phyloP scores from a whole-genome alignment of 2,888 invertebrate species.

The Lacanobia oleracea region DNA sequence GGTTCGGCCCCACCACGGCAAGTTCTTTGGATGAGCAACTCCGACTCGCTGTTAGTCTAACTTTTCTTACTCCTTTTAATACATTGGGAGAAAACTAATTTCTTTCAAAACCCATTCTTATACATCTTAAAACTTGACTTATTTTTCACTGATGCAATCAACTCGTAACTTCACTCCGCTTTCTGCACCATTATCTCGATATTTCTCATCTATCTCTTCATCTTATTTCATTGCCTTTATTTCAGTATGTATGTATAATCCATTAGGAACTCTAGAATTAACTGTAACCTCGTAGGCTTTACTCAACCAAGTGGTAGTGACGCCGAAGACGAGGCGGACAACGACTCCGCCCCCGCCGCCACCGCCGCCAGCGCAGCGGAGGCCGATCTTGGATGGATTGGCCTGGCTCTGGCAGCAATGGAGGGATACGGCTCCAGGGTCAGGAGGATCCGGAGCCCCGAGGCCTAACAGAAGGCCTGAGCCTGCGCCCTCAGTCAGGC shows the following conservation, averaged over 20 bases:
- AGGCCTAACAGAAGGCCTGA: constrained; percentile 77
- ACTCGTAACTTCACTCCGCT: constrained; percentile 66
- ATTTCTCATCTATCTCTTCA: constrained; percentile 61
- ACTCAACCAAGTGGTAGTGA: constrained; percentile 91
- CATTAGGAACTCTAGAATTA: constrained; percentile 73
- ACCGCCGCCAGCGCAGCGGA: constrained; percentile 85
- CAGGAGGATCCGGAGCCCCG: constrained; percentile 70
- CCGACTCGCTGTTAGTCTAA: constrained; percentile 89
- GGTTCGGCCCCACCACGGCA: constrained; percentile 93
- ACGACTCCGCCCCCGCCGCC: constrained; percentile 81
- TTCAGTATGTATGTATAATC: constrained; percentile 67
- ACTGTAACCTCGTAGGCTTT: constrained; percentile 89
- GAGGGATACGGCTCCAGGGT: constrained; percentile 88
- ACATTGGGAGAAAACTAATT: constrained; percentile 42
- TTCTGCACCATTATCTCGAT: constrained; percentile 64
- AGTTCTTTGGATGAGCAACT: constrained; percentile 91
- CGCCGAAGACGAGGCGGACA: constrained; percentile 86
- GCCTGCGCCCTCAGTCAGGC: constrained; percentile 74
- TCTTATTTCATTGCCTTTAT: constrained; percentile 61
- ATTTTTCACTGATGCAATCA: constrained; percentile 61
- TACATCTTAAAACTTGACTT: constrained; percentile 48
- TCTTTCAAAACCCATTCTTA: constrained; percentile 44
- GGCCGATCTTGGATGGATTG: constrained; percentile 89
- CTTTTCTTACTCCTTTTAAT: constrained; percentile 66
- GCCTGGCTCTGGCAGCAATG: constrained; percentile 91